phyloP scores from a whole-genome alignment of 2,113 vertebrate species.

The Ailurus styani region DNA sequence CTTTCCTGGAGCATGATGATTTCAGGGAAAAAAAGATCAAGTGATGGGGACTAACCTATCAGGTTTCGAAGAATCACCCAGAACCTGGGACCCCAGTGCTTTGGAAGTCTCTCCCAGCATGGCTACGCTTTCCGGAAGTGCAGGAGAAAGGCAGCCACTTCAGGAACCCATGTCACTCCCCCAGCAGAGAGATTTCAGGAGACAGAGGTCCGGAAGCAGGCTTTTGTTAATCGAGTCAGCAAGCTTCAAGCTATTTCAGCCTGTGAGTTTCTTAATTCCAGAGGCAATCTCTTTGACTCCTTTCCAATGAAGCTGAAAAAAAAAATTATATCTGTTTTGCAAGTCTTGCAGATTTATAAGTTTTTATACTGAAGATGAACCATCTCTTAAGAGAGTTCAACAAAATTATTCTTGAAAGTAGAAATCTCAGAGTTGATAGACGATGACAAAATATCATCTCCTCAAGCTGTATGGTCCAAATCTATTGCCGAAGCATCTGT shows the following conservation, averaged over 20 bases:
- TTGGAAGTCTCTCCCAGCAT: not conserved
- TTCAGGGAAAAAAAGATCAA: not conserved
- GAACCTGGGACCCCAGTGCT: not conserved
- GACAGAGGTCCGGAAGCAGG: not conserved
- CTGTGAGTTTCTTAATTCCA: not conserved
- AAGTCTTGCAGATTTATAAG: not conserved
- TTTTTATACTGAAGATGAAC: not conserved
- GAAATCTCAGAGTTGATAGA: not conserved
- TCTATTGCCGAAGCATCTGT: not conserved
- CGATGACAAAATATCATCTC: not conserved
- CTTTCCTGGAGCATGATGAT: not conserved
- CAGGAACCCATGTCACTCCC: no score
- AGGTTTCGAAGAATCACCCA: not conserved
- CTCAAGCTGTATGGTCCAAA: not conserved
- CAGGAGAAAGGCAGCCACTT: not conserved
- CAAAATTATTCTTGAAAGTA: constrained; percentile 15
- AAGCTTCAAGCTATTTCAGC: not conserved
- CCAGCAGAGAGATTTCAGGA: not conserved
- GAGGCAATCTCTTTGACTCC: not conserved
- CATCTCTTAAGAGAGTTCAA: not conserved
- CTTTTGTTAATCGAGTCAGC: not conserved
- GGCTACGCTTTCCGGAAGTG: rapidly evolving
- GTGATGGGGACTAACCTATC: not conserved
- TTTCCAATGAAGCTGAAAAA: not conserved
- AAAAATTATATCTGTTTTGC: not conserved